Evolutionary conservation across 2,888 invertebrate genomes (phyloP).

Genomic region (Zeuzera pyrina): DNA sequence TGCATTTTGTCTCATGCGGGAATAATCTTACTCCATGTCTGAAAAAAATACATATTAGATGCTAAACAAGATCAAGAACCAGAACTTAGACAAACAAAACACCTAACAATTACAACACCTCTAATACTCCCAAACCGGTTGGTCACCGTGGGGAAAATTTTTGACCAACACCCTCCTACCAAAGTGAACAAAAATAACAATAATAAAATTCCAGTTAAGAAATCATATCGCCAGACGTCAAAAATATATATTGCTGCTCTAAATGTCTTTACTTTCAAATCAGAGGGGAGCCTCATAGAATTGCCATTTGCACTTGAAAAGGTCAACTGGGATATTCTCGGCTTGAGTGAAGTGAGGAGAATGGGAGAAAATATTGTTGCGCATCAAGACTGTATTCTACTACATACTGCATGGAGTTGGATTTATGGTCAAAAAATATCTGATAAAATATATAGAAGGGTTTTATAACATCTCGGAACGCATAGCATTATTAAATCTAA

Average conservation of each 20-base stretch:
- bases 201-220: too few relatives aligned
- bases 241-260: not conserved
- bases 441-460: constrained; percentile 11
- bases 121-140: too few relatives aligned
- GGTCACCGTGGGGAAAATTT: too few relatives aligned
- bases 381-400: constrained; percentile 9
- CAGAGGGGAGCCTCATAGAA: not conserved
- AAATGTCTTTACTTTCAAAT: not conserved
- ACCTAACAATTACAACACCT: too few relatives aligned
- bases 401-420: constrained; percentile 17
- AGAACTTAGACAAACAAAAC: too few relatives aligned
- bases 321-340: not conserved
- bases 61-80: not conserved
- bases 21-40: not conserved
- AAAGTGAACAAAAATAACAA: too few relatives aligned
- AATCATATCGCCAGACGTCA: too few relatives aligned
- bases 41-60: not conserved
- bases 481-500: too few relatives aligned
- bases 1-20: not conserved
- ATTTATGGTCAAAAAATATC: constrained; percentile 18
- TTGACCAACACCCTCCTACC: too few relatives aligned
- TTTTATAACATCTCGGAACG: constrained; percentile 18
- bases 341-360: not conserved
- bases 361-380: not conserved
- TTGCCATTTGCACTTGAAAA: not conserved